These are phyloP conservation scores for Nezara viridula DNA, from an alignment of 2,888 invertebrate species.

Conservation along the genomic window DNA sequence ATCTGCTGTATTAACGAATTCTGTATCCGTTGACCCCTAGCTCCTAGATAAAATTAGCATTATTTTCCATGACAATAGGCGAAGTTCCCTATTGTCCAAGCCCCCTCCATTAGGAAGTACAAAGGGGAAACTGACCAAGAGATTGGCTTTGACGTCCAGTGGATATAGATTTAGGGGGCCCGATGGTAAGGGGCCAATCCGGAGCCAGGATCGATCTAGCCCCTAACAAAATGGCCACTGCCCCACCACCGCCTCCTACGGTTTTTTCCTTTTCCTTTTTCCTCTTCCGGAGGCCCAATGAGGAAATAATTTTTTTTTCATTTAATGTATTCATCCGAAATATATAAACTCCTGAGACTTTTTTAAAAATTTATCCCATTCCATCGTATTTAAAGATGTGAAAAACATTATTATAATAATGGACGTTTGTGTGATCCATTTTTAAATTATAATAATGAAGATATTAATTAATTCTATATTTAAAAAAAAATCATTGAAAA, in stretches of 20 bases:
- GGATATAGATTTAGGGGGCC: slow-evolving; percentile 38
- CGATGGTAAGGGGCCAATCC: not conserved
- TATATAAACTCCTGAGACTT: not conserved
- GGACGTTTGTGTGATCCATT: too few relatives aligned
- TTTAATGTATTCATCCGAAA: not conserved
- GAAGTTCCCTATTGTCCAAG: not conserved
- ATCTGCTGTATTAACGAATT: not conserved
- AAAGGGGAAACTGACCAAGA: slow-evolving; percentile 21
- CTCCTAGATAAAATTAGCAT: slow-evolving; percentile 35
- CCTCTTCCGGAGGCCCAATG: not conserved
- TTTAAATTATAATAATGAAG: too few relatives aligned
- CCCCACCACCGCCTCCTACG: slow-evolving; percentile 13
- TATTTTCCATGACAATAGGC: slow-evolving; percentile 43
- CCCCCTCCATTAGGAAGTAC: slow-evolving; percentile 15
- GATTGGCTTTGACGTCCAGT: slow-evolving; percentile 13
- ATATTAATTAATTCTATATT: too few relatives aligned
- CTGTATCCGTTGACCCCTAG: slow-evolving; percentile 1
- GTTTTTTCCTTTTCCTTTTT: not conserved
- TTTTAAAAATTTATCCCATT: not conserved
- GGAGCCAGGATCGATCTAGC: not conserved
- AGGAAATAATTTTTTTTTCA: not conserved
- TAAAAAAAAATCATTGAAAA: too few relatives aligned
- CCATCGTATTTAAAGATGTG: too few relatives aligned
- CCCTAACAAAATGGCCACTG: slow-evolving; percentile 33
- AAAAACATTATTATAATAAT: too few relatives aligned